phyloP scores from a whole-genome alignment of 2,797 vertebrate genomes.

The Margarornis squamiger region DNA sequence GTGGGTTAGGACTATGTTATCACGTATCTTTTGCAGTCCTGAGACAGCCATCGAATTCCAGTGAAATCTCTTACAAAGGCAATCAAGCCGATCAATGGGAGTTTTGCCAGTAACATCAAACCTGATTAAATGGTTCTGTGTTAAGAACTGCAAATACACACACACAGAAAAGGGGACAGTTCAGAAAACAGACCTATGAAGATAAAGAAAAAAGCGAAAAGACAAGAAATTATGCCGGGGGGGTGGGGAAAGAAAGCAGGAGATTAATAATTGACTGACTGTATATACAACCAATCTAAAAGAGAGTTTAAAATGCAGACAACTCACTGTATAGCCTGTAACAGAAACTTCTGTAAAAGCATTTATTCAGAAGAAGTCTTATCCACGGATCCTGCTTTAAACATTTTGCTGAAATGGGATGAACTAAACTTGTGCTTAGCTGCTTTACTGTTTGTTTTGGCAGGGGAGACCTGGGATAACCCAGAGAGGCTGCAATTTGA shows the following conservation, averaged over 20 bases:
- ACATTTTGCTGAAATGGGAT: background rate
- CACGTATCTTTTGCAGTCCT: background rate
- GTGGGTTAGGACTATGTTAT: background rate
- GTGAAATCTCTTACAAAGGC: constrained; percentile 22
- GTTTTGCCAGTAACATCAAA: constrained; percentile 3
- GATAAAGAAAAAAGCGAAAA: background rate
- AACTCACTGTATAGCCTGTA: background rate
- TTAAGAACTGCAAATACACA: background rate
- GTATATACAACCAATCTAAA: background rate
- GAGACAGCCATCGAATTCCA: constrained; percentile 27
- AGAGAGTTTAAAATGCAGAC: background rate
- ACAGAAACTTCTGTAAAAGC: background rate
- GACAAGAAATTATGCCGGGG: background rate
- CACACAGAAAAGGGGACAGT: background rate
- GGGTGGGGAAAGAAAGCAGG: no score
- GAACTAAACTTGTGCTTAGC: background rate
- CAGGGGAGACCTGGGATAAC: fast-evolving
- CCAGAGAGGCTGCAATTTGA: background rate
- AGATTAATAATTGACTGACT: background rate
- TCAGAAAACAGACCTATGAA: background rate
- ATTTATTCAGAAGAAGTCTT: background rate
- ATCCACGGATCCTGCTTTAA: background rate
- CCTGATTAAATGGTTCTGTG: background rate
- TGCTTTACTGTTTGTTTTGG: background rate
- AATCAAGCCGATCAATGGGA: background rate